Evolutionary conservation across 1,140 invertebrate genomes (phyloP).

Genomic region (Asbolus verrucosus): DNA sequence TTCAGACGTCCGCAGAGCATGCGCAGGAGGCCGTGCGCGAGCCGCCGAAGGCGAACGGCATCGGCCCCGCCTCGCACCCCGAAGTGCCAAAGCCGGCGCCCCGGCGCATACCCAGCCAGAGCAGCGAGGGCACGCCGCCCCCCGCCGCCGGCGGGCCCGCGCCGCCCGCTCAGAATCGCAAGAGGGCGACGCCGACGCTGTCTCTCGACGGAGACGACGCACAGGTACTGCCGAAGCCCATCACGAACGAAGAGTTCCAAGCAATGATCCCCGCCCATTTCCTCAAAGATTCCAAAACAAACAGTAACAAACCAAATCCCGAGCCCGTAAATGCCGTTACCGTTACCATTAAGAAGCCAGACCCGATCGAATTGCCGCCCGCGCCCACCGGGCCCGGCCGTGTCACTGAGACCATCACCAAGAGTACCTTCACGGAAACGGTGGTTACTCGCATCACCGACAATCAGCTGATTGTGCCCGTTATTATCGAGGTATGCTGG

Average conservation of each 20-base stretch:
- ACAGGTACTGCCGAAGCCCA: slow-evolving; percentile 78
- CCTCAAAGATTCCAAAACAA: slow-evolving; percentile 68
- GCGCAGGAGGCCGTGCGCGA: background rate
- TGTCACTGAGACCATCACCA: slow-evolving; percentile 93
- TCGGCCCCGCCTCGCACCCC: slow-evolving; percentile 49
- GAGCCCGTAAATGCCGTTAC: slow-evolving; percentile 65
- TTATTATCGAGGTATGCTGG: slow-evolving; percentile 85
- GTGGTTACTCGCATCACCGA: slow-evolving; percentile 92
- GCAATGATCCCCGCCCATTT: slow-evolving; percentile 93
- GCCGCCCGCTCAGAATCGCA: slow-evolving; percentile 59
- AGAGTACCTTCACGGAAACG: slow-evolving; percentile 93
- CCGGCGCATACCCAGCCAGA: slow-evolving; percentile 48
- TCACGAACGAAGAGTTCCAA: slow-evolving; percentile 93
- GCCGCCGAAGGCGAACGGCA: slow-evolving; percentile 56
- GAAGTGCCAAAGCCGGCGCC: slow-evolving; percentile 63
- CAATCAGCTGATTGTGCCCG: slow-evolving; percentile 84
- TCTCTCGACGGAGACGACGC: slow-evolving; percentile 63
- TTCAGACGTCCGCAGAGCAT: background rate
- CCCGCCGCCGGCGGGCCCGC: slow-evolving; percentile 40
- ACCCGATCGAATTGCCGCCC: slow-evolving; percentile 81
- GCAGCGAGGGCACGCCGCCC: slow-evolving; percentile 58
- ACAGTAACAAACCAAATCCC: slow-evolving; percentile 61
- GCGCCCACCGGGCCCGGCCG: slow-evolving; percentile 84
- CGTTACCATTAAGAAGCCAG: slow-evolving; percentile 81
- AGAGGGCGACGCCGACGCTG: slow-evolving; percentile 56